Conservation (phyloP, 1,140 invertebrate species). For the Phthorimaea operculella region DNA sequence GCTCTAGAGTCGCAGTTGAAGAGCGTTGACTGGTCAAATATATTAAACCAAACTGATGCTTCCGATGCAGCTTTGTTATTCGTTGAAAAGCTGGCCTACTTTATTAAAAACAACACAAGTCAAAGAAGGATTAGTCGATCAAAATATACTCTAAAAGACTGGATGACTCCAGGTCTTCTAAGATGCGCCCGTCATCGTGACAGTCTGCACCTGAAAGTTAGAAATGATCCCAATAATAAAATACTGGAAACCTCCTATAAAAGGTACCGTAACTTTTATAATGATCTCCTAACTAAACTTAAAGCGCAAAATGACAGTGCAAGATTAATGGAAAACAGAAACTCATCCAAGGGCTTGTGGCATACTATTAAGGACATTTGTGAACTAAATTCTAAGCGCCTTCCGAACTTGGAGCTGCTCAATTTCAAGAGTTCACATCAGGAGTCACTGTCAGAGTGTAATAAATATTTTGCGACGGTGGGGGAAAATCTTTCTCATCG, state of each 20-base stretch:
- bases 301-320: slow-evolving; percentile 8
- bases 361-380: too few species aligned
- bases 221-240: slow-evolving; percentile 8
- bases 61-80: slow-evolving; percentile 2
- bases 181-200: slow-evolving; percentile 11
- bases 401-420: too few species aligned
- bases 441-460: not conserved
- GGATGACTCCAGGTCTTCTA: slow-evolving; percentile 10
- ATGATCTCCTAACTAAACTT: slow-evolving; percentile 5
- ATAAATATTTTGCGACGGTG: slow-evolving; percentile 6
- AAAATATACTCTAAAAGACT: slow-evolving; percentile 10
- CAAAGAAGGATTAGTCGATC: slow-evolving; percentile 1
- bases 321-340: not conserved
- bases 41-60: not conserved
- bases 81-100: not conserved
- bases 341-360: too few species aligned
- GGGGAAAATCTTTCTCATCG: slow-evolving; percentile 8
- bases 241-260: slow-evolving; percentile 8
- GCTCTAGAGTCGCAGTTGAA: not conserved
- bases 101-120: slow-evolving; percentile 6
- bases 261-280: slow-evolving; percentile 13
- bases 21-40: slow-evolving; percentile 2
- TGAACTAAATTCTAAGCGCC: too few species aligned
- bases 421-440: too few species aligned
- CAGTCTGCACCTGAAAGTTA: slow-evolving; percentile 6